A percentile compares a stretch with the other conserved stretches of the same genome.
Conservation (phyloP, 2,113 vertebrate species). For the Callipepla californica region DNA sequence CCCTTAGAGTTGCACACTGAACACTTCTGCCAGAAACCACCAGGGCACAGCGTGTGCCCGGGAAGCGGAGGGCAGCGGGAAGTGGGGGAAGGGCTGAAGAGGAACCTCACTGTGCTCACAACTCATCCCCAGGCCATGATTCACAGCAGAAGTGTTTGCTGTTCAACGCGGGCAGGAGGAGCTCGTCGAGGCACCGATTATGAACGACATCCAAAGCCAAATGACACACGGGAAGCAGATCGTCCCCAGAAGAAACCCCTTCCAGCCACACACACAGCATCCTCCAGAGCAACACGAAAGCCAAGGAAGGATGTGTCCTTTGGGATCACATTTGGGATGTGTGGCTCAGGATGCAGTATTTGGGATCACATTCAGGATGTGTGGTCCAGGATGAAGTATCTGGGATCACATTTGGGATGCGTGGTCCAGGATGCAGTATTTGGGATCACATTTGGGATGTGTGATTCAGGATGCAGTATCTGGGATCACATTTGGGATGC, state of each 20-base stretch:
- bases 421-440: accelerated
- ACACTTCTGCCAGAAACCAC: not conserved
- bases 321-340: too few relatives aligned
- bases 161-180: not conserved
- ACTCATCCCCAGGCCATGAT: not conserved
- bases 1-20: not conserved
- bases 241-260: not conserved
- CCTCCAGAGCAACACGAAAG: accelerated
- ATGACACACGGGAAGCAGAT: not conserved
- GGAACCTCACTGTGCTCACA: not conserved
- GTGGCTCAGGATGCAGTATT: too few relatives aligned
- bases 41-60: accelerated
- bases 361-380: too few relatives aligned
- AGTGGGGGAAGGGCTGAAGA: not conserved
- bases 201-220: not conserved
- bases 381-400: not conserved
- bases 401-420: too few relatives aligned
- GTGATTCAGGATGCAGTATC: too few relatives aligned
- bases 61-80: not conserved
- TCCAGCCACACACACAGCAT: not conserved
- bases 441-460: too few relatives aligned
- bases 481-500: too few relatives aligned
- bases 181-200: not conserved
- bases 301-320: not conserved
- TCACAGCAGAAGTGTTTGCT: not conserved